These are phyloP conservation scores for Pocillopora verrucosa DNA, from an alignment of 64 coral and sea anemone species.

Conservation along the genomic window DNA sequence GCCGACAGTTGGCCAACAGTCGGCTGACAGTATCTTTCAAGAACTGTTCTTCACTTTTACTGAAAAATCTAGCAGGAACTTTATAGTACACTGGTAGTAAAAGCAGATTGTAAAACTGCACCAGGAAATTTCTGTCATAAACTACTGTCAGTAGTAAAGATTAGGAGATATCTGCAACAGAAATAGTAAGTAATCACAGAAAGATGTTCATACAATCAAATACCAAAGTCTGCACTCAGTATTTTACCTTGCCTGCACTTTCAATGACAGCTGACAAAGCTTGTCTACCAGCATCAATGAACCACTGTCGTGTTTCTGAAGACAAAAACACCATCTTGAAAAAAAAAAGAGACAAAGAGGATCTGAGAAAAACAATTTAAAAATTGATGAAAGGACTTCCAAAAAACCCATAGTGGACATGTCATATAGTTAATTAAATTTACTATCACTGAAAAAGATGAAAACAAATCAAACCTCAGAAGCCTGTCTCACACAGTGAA, in stretches of 20 bases:
- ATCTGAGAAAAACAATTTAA: neutral
- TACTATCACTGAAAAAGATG: neutral
- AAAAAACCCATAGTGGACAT: neutral
- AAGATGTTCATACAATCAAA: neutral
- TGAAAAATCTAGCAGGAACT: too few relatives aligned
- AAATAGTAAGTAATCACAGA: too few relatives aligned
- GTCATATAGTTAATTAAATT: neutral
- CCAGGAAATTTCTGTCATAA: too few relatives aligned
- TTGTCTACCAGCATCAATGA: slow-evolving; percentile 63
- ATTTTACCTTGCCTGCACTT: slow-evolving; percentile 71
- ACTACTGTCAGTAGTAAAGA: too few relatives aligned
- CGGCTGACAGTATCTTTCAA: too few relatives aligned
- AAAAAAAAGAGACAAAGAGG: neutral
- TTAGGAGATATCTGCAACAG: too few relatives aligned
- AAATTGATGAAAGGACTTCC: too few relatives aligned
- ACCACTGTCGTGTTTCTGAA: slow-evolving; percentile 61
- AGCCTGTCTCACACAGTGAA: slow-evolving; percentile 67
- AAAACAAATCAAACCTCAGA: slow-evolving; percentile 43
- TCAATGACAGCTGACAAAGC: slow-evolving; percentile 81
- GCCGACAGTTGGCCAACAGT: too few relatives aligned
- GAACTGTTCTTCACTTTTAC: too few relatives aligned
- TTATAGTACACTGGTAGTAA: too few relatives aligned
- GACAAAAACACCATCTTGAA: slow-evolving; percentile 58
- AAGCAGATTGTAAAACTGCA: too few relatives aligned
- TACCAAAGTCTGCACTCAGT: too few relatives aligned